Evolutionary conservation across 2,888 invertebrate genomes (phyloP).

Genomic region (Diaperis boleti): DNA sequence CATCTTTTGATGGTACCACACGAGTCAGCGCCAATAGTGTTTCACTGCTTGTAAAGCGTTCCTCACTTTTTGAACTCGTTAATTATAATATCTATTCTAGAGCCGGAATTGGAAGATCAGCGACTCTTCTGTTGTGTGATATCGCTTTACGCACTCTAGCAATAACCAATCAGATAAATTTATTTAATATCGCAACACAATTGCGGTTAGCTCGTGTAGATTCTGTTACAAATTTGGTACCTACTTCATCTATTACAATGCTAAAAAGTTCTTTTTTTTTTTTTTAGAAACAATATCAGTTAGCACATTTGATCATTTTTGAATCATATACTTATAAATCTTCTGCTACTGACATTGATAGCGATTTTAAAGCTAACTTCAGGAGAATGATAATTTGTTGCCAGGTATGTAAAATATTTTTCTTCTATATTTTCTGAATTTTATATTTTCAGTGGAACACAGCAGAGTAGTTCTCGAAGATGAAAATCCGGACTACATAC

Average conservation of each 20-base stretch:
- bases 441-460: slow-evolving; percentile 20
- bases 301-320: slow-evolving; percentile 21
- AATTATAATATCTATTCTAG: no score
- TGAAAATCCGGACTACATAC: slow-evolving; percentile 10
- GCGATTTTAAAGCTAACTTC: slow-evolving; percentile 2
- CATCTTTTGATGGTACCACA: slow-evolving; percentile 5
- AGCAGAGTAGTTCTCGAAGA: slow-evolving; percentile 1
- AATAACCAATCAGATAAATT: background rate
- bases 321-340: background rate
- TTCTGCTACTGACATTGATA: background rate
- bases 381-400: slow-evolving; percentile 2
- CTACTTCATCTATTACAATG: background rate
- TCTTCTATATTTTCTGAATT: no score
- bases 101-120: slow-evolving; percentile 20
- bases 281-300: slow-evolving; percentile 12
- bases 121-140: slow-evolving; percentile 13
- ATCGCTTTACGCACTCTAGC: slow-evolving; percentile 14
- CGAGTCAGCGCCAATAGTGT: background rate
- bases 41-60: slow-evolving; percentile 19
- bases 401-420: slow-evolving; percentile 19
- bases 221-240: slow-evolving; percentile 7
- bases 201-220: background rate
- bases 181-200: slow-evolving; percentile 1
- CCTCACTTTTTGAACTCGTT: no score
- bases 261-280: background rate